These are phyloP conservation scores for Chaetorhynchus papuensis DNA, from an alignment of 2,113 vertebrate genomes.

Conservation along the genomic window DNA sequence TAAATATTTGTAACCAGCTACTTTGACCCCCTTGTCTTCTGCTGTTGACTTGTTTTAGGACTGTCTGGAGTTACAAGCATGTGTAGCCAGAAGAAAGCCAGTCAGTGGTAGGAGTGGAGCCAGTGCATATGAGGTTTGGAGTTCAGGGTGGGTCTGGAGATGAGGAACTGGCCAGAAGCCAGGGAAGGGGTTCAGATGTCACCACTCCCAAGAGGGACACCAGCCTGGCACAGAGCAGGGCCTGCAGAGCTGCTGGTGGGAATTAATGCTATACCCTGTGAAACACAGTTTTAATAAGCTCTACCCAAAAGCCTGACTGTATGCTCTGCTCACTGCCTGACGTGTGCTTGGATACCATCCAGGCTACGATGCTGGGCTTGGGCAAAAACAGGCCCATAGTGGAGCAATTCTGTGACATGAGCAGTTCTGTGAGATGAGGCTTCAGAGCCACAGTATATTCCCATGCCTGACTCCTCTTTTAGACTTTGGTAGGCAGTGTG, in stretches of 20 bases:
- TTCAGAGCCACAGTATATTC: neutral
- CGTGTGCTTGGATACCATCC: neutral
- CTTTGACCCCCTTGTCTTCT: neutral
- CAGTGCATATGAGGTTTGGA: rapidly evolving
- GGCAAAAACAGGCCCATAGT: neutral
- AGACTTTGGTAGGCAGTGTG: neutral
- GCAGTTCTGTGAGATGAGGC: neutral
- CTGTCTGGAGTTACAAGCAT: neutral
- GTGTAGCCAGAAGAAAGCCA: neutral
- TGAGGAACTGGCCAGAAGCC: rapidly evolving
- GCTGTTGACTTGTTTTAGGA: neutral
- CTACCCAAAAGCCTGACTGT: neutral
- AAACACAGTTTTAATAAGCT: neutral
- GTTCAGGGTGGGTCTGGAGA: neutral
- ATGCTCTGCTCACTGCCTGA: neutral
- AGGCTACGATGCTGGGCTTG: neutral
- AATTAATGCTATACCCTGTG: neutral
- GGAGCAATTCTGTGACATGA: neutral
- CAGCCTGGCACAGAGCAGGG: neutral
- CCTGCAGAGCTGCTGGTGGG: neutral
- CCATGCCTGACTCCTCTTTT: neutral
- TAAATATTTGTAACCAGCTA: neutral
- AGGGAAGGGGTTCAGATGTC: neutral
- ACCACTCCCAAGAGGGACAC: rapidly evolving
- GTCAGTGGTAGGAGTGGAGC: neutral